Conservation (phyloP, 2,888 invertebrate genomes). For the Zhengitettix transpicula region DNA sequence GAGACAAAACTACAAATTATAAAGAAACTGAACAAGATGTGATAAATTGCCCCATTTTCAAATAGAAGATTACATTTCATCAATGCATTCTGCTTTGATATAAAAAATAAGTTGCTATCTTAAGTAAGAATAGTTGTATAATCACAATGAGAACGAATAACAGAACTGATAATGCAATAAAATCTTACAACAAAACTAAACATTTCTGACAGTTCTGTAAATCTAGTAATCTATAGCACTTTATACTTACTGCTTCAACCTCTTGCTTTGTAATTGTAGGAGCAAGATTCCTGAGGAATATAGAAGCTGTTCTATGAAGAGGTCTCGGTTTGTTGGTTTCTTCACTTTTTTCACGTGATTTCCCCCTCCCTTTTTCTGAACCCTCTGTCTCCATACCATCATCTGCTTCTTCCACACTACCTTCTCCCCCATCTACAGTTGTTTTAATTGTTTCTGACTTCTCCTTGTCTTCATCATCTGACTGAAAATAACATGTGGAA, state of each 20-base stretch:
- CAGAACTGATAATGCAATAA: too few relatives aligned
- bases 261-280: constrained; percentile 93
- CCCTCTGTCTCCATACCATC: constrained; percentile 26
- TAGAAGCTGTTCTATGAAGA: constrained; percentile 90
- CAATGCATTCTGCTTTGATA: too few relatives aligned
- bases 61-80: too few relatives aligned
- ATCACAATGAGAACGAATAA: not conserved
- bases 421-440: constrained; percentile 23
- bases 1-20: too few relatives aligned
- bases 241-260: constrained; percentile 68
- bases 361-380: constrained; percentile 25
- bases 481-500: not conserved
- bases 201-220: not conserved
- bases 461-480: constrained; percentile 19
- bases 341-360: constrained; percentile 10
- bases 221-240: not conserved
- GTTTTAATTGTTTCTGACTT: constrained; percentile 25
- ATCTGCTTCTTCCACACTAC: constrained; percentile 23
- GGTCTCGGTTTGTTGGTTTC: constrained; percentile 37
- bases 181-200: too few relatives aligned
- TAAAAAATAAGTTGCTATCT: too few relatives aligned
- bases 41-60: too few relatives aligned
- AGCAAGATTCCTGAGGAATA: constrained; percentile 88
- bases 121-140: too few relatives aligned
- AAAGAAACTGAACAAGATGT: too few relatives aligned